Evolutionary conservation across 2,888 invertebrate genomes (phyloP).

Genomic region (Vanessa cardui): DNA sequence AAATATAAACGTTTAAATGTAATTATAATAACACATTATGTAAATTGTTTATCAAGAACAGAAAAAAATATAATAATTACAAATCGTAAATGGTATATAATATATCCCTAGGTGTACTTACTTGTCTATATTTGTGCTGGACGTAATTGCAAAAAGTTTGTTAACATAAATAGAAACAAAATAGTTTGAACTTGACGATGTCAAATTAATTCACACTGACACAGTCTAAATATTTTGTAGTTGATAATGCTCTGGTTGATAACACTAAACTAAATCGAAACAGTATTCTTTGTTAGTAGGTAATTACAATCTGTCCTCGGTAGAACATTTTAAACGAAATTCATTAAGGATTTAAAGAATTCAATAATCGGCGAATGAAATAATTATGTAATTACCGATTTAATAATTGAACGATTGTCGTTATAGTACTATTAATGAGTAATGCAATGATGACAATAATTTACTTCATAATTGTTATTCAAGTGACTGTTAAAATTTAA

Average conservation of each 20-base stretch:
- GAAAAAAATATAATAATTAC: too few species aligned
- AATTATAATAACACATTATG: background rate
- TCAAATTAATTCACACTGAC: background rate
- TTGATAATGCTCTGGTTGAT: background rate
- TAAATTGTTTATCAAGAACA: too few species aligned
- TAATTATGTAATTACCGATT: background rate
- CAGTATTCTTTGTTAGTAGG: background rate
- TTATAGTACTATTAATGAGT: background rate
- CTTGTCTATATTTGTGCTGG: background rate
- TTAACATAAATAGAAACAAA: too few species aligned
- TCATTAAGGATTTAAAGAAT: background rate
- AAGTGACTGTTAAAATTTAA: background rate
- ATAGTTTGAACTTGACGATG: background rate
- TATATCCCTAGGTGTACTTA: too few species aligned
- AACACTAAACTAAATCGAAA: background rate
- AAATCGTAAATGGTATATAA: too few species aligned
- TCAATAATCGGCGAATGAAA: background rate
- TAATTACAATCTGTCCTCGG: background rate
- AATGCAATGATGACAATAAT: background rate
- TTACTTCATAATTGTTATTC: background rate
- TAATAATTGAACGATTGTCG: background rate
- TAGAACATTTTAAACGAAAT: background rate
- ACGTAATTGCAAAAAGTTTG: background rate
- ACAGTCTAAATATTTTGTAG: background rate
- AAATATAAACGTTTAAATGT: background rate